A percentile compares a stretch with the other conserved stretches of the same genome.
Evolutionary conservation across 2,888 invertebrate genomes (phyloP).

Genomic region (Zootermopsis nevadensis): DNA sequence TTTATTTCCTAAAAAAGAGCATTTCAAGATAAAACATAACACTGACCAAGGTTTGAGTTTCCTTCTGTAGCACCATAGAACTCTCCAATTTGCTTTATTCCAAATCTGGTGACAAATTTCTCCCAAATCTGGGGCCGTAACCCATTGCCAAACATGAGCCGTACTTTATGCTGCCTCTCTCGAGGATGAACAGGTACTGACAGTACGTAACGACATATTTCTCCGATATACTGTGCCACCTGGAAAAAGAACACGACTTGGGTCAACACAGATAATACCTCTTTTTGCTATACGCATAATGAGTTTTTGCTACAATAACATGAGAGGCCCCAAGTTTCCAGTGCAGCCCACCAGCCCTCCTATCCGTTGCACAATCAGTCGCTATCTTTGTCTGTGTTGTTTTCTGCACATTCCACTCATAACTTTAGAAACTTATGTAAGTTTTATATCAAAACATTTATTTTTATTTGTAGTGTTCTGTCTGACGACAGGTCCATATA

Average conservation of each 20-base stretch:
- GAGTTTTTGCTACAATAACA: too few relatives aligned
- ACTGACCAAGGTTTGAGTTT: conserved; percentile 70
- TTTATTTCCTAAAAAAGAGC: neutral
- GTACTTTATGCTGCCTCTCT: conserved; percentile 60
- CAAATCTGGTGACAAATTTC: conserved; percentile 69
- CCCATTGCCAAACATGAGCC: conserved; percentile 71
- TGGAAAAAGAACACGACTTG: conserved; percentile 49
- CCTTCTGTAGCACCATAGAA: conserved; percentile 79
- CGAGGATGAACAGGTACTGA: conserved; percentile 59
- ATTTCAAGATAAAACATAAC: conserved; percentile 1
- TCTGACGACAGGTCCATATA: too few relatives aligned
- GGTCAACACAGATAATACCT: too few relatives aligned
- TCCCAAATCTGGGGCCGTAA: conserved; percentile 70
- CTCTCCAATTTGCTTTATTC: conserved; percentile 70
- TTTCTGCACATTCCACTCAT: too few relatives aligned
- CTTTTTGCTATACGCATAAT: too few relatives aligned
- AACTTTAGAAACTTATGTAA: too few relatives aligned
- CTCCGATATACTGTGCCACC: conserved; percentile 64
- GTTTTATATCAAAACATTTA: too few relatives aligned
- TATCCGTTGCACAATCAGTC: too few relatives aligned
- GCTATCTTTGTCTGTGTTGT: too few relatives aligned
- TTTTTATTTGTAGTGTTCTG: too few relatives aligned
- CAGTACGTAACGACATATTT: conserved; percentile 63
- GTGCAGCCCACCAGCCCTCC: too few relatives aligned
- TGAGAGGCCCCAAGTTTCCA: too few relatives aligned